These are phyloP conservation scores for Rhynchomys soricoides DNA, from an alignment of 2,113 vertebrate genomes.

Conservation along the genomic window DNA sequence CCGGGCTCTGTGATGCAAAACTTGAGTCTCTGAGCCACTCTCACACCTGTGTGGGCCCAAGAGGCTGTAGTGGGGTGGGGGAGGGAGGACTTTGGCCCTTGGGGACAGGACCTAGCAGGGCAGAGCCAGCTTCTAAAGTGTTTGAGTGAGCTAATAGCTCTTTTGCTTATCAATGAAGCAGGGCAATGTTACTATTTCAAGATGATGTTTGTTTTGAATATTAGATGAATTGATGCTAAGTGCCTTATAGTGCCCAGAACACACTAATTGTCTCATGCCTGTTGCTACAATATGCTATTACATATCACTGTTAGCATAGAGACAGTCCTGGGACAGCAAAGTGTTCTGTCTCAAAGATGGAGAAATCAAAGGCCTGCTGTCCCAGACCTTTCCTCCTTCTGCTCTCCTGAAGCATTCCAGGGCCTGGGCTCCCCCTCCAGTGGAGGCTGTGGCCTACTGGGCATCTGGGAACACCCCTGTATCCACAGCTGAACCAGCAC, in stretches of 20 bases:
- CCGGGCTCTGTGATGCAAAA: neutral
- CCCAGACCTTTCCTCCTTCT: conserved; percentile 10
- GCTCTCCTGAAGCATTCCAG: neutral
- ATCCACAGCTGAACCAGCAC: conserved; percentile 87
- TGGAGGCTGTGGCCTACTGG: neutral
- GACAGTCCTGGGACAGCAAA: neutral
- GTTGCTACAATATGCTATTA: neutral
- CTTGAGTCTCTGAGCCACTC: neutral
- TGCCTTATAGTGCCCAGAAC: neutral
- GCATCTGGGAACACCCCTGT: conserved; percentile 66
- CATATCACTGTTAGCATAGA: neutral
- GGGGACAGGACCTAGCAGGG: neutral
- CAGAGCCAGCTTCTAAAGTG: neutral
- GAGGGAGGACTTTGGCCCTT: neutral
- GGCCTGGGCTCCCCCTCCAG: neutral
- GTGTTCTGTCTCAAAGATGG: neutral
- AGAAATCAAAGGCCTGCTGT: neutral
- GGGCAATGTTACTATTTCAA: neutral
- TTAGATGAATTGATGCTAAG: neutral
- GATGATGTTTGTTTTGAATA: neutral
- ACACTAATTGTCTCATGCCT: neutral
- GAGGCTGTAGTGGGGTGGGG: neutral
- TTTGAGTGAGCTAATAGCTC: neutral
- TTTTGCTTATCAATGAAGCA: conserved; percentile 39
- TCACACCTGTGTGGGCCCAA: fast-evolving